Percentiles rank a stretch among this genome's conserved stretches.
phyloP scores from a whole-genome alignment of 2,888 invertebrate genomes.

The Phyto melanocephala region DNA sequence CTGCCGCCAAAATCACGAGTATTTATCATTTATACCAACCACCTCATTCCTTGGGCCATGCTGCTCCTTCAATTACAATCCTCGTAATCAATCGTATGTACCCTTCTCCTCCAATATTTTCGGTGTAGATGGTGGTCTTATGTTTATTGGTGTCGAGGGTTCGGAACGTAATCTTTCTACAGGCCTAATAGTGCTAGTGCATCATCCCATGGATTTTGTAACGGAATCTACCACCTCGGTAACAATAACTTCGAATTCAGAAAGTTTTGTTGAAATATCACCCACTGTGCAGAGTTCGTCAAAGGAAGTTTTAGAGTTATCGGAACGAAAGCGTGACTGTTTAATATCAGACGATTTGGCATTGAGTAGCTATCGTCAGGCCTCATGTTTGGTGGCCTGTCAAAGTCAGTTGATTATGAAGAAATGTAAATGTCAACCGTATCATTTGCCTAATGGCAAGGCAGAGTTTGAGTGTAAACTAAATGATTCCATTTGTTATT shows the following conservation, averaged over 20 bases:
- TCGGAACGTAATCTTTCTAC: conserved; percentile 76
- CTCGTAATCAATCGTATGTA: conserved; percentile 74
- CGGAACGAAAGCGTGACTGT: conserved; percentile 75
- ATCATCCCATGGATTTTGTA: conserved; percentile 78
- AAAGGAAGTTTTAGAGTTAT: conserved; percentile 75
- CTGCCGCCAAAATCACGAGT: conserved; percentile 75
- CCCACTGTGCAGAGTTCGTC: conserved; percentile 77
- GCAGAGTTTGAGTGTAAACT: conserved; percentile 73
- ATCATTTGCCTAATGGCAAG: conserved; percentile 73
- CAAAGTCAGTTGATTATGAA: conserved; percentile 73
- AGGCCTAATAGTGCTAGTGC: conserved; percentile 76
- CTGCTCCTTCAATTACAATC: conserved; percentile 78
- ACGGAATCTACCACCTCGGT: conserved; percentile 76
- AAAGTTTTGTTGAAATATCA: conserved; percentile 77
- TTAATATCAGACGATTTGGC: conserved; percentile 74
- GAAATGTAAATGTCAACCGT: conserved; percentile 77
- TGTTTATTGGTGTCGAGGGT: conserved; percentile 75
- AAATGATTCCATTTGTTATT: conserved; percentile 75
- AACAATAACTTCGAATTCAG: conserved; percentile 75
- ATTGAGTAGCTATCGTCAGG: conserved; percentile 74
- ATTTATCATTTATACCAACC: conserved; percentile 75
- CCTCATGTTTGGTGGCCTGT: conserved; percentile 75
- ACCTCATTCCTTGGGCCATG: conserved; percentile 76
- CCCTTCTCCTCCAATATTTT: conserved; percentile 77
- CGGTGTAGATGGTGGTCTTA: conserved; percentile 76